Base-by-base conservation (phyloP, 1,140 invertebrate genomes). In the Periplaneta americana region DNA sequence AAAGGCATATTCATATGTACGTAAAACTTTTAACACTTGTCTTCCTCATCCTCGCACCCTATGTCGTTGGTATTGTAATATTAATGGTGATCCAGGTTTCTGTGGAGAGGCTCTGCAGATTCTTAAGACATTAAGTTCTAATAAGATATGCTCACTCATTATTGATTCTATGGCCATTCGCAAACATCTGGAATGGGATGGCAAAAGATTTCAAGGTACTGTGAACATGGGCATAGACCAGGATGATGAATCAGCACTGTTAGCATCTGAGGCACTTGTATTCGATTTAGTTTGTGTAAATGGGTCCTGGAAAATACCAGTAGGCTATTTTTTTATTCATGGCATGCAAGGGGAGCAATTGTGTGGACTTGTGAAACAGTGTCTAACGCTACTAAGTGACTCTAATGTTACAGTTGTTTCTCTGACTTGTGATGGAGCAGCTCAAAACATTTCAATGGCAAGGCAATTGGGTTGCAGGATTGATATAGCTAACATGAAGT, bases 171-270 rank as follows among this genome's bases (percentile, higher is more conserved):
- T 85, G 82, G 39, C 81, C 17, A 80, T 83, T 37, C 82, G 39
- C 66, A 77, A 77, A 82, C 8, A 81, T 74, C 32, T 85, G 28
- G 37, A 83, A 75, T 86, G 78, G 80, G 81, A 82, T 80, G 85
- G 84, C 15, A 84, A 83, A 81, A 83, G 81, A 77, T 82, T 82
- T 79, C n/a, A 22, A 34, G 85, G 85, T 31, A 83, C 75, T 82
- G 84, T 86, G 17, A 85, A 87, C 82, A 81, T 85, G 35, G 86
- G 87, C 11, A 82, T 31, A 66, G 82, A 82, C 28, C 10, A 36
- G n/a, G 77, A 83, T 74, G 84, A 83, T 79, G 83, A 83, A 36
- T 74, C 15, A 32, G 22, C 77, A 33, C 80, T 78, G n/a, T 31
- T 81, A 75, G 83, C 83, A 4, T 83, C 80, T 79, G 83, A 84